Percentiles rank a stretch among this genome's conserved stretches.
Evolutionary conservation across 2,113 vertebrate species (phyloP).

Genomic region (Hippocampus barbouri): DNA sequence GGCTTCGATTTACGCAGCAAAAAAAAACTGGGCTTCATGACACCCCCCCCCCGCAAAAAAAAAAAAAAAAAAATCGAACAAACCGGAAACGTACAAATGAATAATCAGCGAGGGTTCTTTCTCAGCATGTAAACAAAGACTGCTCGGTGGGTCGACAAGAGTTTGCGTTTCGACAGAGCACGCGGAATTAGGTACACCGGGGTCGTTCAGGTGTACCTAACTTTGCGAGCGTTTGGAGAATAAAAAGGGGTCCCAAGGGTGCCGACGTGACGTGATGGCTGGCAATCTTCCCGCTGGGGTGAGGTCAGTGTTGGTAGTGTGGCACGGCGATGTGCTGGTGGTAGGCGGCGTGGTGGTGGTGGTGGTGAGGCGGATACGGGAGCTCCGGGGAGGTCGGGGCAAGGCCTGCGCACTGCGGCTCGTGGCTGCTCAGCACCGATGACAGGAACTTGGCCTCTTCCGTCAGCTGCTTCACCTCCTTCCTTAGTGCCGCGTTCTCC

Average conservation of each 20-base stretch:
- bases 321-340: conserved; percentile 86
- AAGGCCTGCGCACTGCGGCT: conserved; percentile 83
- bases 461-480: conserved; percentile 89
- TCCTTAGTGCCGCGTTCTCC: conserved; percentile 86
- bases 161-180: background rate
- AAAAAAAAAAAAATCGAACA: background rate
- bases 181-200: background rate
- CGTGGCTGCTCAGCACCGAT: conserved; percentile 84
- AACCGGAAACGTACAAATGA: conserved; percentile 42
- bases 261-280: background rate
- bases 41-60: conserved; percentile 8
- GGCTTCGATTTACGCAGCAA: conserved; percentile 29
- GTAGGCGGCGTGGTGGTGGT: conserved; percentile 75
- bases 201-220: background rate
- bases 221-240: background rate
- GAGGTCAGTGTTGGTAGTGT: conserved; percentile 70
- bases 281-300: conserved; percentile 15
- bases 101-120: conserved; percentile 26
- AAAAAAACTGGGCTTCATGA: conserved; percentile 17
- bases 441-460: conserved; percentile 92
- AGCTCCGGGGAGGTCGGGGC: conserved; percentile 73
- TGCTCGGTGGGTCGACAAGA: conserved; percentile 19
- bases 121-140: conserved; percentile 63
- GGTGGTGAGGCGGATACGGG: conserved; percentile 76
- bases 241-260: background rate